These are phyloP conservation scores for Podargus strigoides DNA, from an alignment of 2,797 vertebrate genomes.

Conservation along the genomic window DNA sequence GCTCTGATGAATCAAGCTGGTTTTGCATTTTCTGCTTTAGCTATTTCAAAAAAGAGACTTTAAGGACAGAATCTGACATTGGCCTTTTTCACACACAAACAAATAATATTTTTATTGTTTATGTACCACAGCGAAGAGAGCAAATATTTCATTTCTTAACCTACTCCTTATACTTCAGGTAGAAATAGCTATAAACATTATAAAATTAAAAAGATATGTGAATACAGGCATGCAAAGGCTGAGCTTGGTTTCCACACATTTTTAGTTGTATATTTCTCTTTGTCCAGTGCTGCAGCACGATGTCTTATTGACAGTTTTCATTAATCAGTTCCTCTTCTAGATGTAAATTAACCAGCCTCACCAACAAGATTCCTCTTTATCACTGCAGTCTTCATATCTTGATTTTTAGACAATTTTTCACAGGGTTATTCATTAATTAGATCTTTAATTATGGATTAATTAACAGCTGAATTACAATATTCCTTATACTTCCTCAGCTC, in stretches of 20 bases:
- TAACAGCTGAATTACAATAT: conserved; percentile 33
- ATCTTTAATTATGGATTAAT: conserved; percentile 62
- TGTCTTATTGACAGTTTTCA: conserved; percentile 21
- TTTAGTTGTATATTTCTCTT: neutral
- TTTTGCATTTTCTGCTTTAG: neutral
- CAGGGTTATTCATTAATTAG: conserved; percentile 59
- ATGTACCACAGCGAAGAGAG: neutral
- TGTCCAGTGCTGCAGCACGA: neutral
- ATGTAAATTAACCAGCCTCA: conserved; percentile 9
- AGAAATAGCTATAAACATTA: neutral
- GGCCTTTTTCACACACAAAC: neutral
- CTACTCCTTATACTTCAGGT: neutral
- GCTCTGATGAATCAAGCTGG: neutral
- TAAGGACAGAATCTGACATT: neutral
- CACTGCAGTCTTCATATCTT: neutral
- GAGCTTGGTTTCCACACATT: neutral
- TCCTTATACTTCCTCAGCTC: conserved; percentile 31
- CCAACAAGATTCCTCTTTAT: conserved; percentile 26
- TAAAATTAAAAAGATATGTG: neutral
- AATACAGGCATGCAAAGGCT: neutral
- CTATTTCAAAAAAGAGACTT: neutral
- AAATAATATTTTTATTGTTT: neutral
- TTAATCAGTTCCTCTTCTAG: conserved; percentile 10
- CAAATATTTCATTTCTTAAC: neutral
- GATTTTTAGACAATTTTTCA: conserved; percentile 48